phyloP scores from a whole-genome alignment of 1,140 invertebrate species.

The Drosophila kikkawai region DNA sequence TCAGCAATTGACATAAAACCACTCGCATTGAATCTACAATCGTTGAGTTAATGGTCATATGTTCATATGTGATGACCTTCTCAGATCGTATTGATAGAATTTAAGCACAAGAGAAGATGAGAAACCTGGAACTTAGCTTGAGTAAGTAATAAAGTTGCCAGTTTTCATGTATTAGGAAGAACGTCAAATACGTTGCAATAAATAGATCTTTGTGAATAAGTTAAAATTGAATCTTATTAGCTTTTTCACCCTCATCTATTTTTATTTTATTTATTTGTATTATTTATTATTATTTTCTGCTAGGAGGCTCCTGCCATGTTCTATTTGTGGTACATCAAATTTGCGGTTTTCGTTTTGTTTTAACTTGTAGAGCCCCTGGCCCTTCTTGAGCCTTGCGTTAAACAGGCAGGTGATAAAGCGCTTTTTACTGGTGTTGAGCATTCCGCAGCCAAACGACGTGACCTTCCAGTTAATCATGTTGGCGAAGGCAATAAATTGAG shows the following conservation, averaged over 20 bases:
- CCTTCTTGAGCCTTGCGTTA: neutral
- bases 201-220: neutral
- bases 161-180: neutral
- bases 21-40: constrained; percentile 15
- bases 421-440: neutral
- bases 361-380: neutral
- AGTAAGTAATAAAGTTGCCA: neutral
- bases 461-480: neutral
- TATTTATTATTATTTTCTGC: neutral
- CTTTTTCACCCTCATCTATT: neutral
- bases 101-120: neutral
- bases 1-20: constrained; percentile 30
- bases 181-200: neutral
- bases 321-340: neutral
- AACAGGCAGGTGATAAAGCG: constrained; percentile 9
- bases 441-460: constrained; percentile 3
- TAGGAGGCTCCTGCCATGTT: neutral
- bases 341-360: neutral
- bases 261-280: too few relatives aligned
- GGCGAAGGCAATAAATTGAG: neutral
- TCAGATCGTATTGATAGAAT: neutral
- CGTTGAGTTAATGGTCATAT: constrained; percentile 8
- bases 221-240: neutral
- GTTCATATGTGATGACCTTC: constrained; percentile 14
- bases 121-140: neutral